phyloP scores from a whole-genome alignment of 2,797 vertebrate species.

The Leptodactylus fallax region DNA sequence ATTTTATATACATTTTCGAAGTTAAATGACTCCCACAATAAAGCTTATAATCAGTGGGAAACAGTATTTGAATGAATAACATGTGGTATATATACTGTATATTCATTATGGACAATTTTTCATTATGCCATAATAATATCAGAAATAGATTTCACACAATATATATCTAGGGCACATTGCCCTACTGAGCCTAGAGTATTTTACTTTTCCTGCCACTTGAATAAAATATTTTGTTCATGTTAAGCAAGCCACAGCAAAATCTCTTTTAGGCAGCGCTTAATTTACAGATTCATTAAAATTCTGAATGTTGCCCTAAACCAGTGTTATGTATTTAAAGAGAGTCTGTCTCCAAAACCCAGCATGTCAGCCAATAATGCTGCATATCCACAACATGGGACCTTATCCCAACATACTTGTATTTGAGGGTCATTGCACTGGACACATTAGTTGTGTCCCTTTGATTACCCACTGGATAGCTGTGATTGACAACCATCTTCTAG shows the following conservation, averaged over 20 bases:
- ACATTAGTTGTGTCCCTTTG: no score
- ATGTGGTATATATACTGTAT: background rate
- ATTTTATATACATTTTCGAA: background rate
- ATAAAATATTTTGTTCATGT: constrained; percentile 9
- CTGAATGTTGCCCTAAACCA: background rate
- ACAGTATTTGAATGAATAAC: background rate
- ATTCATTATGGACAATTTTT: background rate
- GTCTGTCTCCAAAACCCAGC: no score
- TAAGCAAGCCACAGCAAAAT: background rate
- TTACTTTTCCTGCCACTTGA: constrained; percentile 12
- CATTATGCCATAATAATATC: background rate
- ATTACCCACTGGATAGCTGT: no score
- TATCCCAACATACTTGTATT: no score
- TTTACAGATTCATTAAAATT: constrained; percentile 5
- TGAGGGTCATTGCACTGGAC: no score
- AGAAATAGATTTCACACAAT: background rate
- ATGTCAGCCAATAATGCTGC: no score
- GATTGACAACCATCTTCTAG: no score
- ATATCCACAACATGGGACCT: no score
- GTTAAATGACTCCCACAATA: background rate
- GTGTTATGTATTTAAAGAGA: background rate
- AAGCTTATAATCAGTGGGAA: background rate
- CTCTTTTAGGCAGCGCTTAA: background rate
- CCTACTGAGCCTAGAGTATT: background rate
- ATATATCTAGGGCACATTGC: background rate